phyloP scores from a whole-genome alignment of 2,113 vertebrate species.

The Propithecus coquereli region DNA sequence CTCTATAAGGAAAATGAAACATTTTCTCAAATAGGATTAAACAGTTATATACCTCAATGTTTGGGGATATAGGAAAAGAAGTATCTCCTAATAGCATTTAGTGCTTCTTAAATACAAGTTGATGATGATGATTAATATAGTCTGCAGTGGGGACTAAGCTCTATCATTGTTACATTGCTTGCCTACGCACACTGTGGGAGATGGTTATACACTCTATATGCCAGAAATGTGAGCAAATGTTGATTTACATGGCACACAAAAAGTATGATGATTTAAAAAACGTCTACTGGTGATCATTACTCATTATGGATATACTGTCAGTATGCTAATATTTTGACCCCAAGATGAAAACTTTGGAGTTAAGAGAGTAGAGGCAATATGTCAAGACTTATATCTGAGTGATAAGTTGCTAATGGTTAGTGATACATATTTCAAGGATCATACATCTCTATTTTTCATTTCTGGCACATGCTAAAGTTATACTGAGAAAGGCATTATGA shows the following conservation, averaged over 20 bases:
- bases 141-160: neutral
- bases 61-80: neutral
- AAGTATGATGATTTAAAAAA: neutral
- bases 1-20: neutral
- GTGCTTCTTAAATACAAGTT: slow-evolving; percentile 5
- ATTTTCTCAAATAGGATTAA: slow-evolving; percentile 39
- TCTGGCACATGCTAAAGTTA: neutral
- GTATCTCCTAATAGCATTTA: neutral
- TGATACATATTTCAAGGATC: neutral
- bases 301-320: neutral
- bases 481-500: neutral
- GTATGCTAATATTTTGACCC: neutral
- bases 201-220: no score
- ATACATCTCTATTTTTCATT: neutral
- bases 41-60: neutral
- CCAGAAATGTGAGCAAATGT: neutral
- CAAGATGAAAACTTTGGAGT: neutral
- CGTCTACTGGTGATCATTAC: neutral
- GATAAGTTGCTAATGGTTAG: neutral
- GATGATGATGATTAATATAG: neutral
- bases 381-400: neutral
- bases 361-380: neutral
- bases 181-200: neutral
- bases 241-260: neutral
- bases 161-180: neutral